Evolutionary conservation across 1,140 invertebrate species (phyloP).

Genomic region (Psix sp.): DNA sequence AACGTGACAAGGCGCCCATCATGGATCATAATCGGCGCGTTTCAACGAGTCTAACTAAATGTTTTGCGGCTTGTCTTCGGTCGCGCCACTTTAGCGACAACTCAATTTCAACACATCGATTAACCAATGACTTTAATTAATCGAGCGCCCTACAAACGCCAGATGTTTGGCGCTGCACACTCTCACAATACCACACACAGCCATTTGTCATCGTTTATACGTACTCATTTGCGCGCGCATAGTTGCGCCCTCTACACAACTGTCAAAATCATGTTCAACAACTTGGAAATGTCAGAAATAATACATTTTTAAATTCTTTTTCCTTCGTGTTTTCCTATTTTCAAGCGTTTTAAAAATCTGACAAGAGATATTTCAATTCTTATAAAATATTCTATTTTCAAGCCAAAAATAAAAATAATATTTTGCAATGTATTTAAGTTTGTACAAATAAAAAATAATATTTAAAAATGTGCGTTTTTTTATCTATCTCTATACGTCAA

Average conservation of each 20-base stretch:
- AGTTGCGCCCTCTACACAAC: constrained; percentile 11
- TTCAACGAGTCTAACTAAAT: constrained; percentile 10
- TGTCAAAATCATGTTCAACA: constrained; percentile 1
- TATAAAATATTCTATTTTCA: too few species aligned
- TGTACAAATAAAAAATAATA: too few species aligned
- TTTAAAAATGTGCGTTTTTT: too few species aligned
- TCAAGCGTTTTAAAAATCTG: too few species aligned
- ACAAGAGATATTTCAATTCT: too few species aligned
- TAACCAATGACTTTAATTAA: constrained; percentile 49
- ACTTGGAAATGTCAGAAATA: constrained; percentile 2
- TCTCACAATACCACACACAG: constrained; percentile 1
- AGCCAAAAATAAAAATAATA: too few species aligned
- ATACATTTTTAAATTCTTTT: not conserved
- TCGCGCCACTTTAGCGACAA: constrained; percentile 2
- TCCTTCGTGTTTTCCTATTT: not conserved
- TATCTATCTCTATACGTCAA: too few species aligned
- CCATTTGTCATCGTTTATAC: constrained; percentile 28
- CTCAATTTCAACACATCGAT: constrained; percentile 38
- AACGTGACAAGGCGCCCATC: constrained; percentile 33
- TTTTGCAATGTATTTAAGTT: too few species aligned
- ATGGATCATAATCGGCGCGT: constrained; percentile 20
- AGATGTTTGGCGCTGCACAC: constrained; percentile 48
- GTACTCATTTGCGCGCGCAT: not conserved
- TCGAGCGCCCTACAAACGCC: constrained; percentile 46
- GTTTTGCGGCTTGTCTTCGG: not conserved